These are phyloP conservation scores for Heterohyrax brucei DNA, from an alignment of 2,797 vertebrate species.

Conservation along the genomic window DNA sequence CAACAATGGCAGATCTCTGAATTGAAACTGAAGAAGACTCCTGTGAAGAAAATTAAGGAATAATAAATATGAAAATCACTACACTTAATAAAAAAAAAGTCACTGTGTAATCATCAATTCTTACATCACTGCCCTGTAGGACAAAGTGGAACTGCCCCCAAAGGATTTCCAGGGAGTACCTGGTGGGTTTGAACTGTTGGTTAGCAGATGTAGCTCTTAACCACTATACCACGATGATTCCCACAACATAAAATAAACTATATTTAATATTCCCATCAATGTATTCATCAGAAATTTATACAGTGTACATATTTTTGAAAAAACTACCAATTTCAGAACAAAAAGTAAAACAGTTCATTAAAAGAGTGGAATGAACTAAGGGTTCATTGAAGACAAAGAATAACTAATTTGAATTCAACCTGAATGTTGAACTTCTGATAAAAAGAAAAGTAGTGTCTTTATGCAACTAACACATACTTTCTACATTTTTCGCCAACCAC, in stretches of 20 bases:
- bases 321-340: slow-evolving; percentile 46
- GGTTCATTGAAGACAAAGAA: not conserved
- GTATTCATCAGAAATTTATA: not conserved
- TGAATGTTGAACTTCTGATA: slow-evolving; percentile 23
- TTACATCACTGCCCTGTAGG: no score
- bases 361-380: not conserved
- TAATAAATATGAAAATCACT: slow-evolving; percentile 7
- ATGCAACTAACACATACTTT: no score
- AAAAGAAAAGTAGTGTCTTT: no score
- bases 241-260: not conserved
- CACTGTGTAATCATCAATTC: no score
- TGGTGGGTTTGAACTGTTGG: no score
- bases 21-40: slow-evolving; percentile 43
- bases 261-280: not conserved
- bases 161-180: no score
- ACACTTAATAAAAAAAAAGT: not conserved
- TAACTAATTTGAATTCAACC: slow-evolving; percentile 25
- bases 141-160: no score
- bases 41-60: slow-evolving; percentile 10
- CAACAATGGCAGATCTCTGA: not conserved
- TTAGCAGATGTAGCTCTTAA: no score
- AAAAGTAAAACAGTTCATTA: slow-evolving; percentile 24
- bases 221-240: no score
- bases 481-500: no score
- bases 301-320: slow-evolving; percentile 11